Percentiles rank a stretch among this genome's conserved stretches.
Evolutionary conservation across 2,113 vertebrate genomes (phyloP).

Genomic region (Picathartes gymnocephalus): DNA sequence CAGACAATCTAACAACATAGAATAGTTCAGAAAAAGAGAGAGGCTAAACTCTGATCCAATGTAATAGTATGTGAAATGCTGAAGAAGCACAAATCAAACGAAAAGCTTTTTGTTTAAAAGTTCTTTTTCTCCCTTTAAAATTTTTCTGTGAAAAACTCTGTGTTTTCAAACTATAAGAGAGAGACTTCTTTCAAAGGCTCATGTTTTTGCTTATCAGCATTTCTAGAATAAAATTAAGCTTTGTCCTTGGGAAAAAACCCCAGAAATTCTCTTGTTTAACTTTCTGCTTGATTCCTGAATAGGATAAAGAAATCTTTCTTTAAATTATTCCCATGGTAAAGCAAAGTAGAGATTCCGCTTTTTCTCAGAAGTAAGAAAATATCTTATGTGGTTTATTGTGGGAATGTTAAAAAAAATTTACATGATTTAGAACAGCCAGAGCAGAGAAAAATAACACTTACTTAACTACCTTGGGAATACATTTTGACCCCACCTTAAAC

Average conservation of each 20-base stretch:
- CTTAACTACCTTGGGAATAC: conserved; percentile 15
- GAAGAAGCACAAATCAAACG: background rate
- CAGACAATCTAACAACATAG: background rate
- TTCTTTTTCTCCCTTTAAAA: background rate
- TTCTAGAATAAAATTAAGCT: background rate
- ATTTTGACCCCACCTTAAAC: conserved; percentile 15
- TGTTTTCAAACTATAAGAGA: background rate
- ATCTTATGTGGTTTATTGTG: background rate
- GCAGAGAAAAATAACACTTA: background rate
- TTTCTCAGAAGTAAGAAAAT: background rate
- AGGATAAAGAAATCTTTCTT: conserved; percentile 4
- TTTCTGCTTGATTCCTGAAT: background rate
- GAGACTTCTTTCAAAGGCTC: background rate
- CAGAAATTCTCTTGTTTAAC: background rate
- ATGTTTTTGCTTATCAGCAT: background rate
- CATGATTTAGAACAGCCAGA: background rate
- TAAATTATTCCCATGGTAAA: conserved; percentile 4
- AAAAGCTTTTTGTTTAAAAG: background rate
- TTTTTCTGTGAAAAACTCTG: background rate
- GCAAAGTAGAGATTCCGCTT: background rate
- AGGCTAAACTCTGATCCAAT: background rate
- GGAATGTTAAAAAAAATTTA: background rate
- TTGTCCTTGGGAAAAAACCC: background rate
- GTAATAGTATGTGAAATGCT: background rate
- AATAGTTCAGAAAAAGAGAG: background rate